These are phyloP conservation scores for Ianthella basta DNA, from an alignment of 37 sponge, comb jelly and placozoan species.

Conservation along the genomic window DNA sequence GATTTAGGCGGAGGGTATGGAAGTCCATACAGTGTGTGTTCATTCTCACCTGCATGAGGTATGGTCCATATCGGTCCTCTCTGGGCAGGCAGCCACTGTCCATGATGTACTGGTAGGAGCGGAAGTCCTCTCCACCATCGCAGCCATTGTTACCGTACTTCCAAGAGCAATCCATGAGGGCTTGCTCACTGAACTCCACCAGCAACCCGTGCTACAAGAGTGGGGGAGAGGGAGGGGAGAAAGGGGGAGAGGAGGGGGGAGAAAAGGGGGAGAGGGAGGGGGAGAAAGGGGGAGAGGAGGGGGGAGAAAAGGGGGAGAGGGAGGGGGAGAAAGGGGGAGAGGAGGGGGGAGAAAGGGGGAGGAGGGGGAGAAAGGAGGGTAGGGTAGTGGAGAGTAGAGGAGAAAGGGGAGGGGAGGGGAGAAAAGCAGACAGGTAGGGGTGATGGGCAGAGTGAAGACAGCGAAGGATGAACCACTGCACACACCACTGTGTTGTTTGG, in stretches of 20 bases:
- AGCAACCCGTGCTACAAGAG: conserved; percentile 4
- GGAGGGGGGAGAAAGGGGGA: neutral
- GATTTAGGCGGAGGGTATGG: no score
- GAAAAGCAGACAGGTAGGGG: neutral
- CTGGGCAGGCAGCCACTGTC: conserved; percentile 84
- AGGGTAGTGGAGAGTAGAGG: neutral
- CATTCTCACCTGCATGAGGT: conserved; percentile 80
- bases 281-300: neutral
- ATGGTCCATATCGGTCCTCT: conserved; percentile 79
- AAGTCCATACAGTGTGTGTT: no score
- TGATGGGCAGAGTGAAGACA: no score
- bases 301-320: neutral
- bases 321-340: neutral
- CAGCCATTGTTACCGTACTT: conserved; percentile 97
- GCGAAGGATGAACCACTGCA: neutral
- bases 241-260: neutral
- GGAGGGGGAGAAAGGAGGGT: no score
- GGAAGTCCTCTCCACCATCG: conserved; percentile 97
- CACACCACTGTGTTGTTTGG: neutral
- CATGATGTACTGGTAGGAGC: conserved; percentile 94
- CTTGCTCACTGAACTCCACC: conserved; percentile 73
- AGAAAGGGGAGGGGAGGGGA: neutral
- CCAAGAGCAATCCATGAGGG: conserved; percentile 96
- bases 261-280: neutral
- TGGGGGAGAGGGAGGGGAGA: neutral